phyloP scores from a whole-genome alignment of 2,888 invertebrate genomes.

The Stenolophus ochropezus region DNA sequence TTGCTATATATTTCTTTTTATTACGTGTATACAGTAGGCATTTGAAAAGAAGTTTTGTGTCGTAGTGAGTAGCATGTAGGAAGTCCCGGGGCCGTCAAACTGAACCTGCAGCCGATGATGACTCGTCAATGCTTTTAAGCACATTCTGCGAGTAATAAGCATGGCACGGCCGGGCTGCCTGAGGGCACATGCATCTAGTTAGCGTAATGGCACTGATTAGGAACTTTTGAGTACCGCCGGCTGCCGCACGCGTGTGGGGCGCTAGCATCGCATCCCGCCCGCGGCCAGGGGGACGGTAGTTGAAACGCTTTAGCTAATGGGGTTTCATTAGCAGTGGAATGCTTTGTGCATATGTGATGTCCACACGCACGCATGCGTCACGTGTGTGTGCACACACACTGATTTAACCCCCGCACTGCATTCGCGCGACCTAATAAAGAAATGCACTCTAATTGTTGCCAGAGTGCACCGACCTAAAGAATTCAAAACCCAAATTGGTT shows the following conservation, averaged over 20 bases:
- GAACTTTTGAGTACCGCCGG: conserved; percentile 53
- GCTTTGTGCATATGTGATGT: conserved; percentile 73
- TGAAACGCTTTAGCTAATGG: conserved; percentile 73
- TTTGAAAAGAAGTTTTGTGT: too few relatives aligned
- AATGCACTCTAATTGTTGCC: conserved; percentile 35
- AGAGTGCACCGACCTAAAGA: background rate
- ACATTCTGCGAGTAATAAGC: conserved; percentile 32
- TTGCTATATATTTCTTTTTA: too few relatives aligned
- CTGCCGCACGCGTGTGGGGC: conserved; percentile 60
- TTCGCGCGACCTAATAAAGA: conserved; percentile 20
- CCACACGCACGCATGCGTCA: conserved; percentile 65
- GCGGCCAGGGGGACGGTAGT: conserved; percentile 62
- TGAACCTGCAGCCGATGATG: conserved; percentile 17
- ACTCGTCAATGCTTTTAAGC: conserved; percentile 44
- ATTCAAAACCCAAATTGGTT: conserved; percentile 13
- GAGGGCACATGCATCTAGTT: conserved; percentile 33
- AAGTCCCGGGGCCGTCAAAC: conserved; percentile 4
- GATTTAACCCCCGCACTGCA: conserved; percentile 31
- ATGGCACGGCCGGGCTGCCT: conserved; percentile 9
- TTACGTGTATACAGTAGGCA: too few relatives aligned
- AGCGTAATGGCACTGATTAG: conserved; percentile 51
- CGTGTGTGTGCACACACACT: conserved; percentile 12
- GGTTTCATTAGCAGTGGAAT: conserved; percentile 73
- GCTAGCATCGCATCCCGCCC: conserved; percentile 39
- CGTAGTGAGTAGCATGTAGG: too few relatives aligned